Percentiles rank a stretch among this genome's conserved stretches.
Evolutionary conservation across 2,888 invertebrate species (phyloP).

Genomic region (Euplexia lucipara): DNA sequence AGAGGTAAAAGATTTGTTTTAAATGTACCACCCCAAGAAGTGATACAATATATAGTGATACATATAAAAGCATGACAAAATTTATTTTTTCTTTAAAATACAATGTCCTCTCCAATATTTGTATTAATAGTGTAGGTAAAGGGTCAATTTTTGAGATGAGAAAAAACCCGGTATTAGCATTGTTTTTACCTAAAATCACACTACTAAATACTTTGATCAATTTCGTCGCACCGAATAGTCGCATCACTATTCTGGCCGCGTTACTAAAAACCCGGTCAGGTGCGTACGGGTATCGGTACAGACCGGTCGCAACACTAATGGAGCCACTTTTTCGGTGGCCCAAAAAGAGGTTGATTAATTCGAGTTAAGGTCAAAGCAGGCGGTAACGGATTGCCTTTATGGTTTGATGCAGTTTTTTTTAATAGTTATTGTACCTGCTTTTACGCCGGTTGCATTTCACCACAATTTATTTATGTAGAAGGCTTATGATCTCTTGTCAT

Average conservation of each 20-base stretch:
- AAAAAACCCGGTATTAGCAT: background rate
- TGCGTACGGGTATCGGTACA: slow-evolving; percentile 50
- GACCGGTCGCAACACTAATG: slow-evolving; percentile 64
- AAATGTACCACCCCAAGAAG: too few species aligned
- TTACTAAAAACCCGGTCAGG: slow-evolving; percentile 62
- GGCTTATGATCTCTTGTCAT: background rate
- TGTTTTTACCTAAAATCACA: too few species aligned
- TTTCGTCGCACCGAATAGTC: slow-evolving; percentile 33
- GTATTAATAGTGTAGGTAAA: too few species aligned
- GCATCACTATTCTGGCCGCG: slow-evolving; percentile 58
- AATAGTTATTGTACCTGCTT: background rate
- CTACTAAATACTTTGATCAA: too few species aligned
- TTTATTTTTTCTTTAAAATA: too few species aligned
- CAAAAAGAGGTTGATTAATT: slow-evolving; percentile 63
- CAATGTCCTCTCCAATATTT: too few species aligned
- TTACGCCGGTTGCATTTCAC: background rate
- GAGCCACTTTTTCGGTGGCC: slow-evolving; percentile 55
- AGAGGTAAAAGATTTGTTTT: too few species aligned
- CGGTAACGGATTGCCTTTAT: slow-evolving; percentile 4
- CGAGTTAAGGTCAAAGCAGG: slow-evolving; percentile 41
- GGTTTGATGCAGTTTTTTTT: background rate
- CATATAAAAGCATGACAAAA: too few species aligned
- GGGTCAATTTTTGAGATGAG: background rate
- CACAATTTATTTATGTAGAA: background rate
- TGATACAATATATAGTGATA: too few species aligned